A percentile compares a stretch with the other conserved stretches of the same genome.
These are phyloP conservation scores for Tortricodes alternella DNA, from an alignment of 2,888 invertebrate genomes.

Conservation along the genomic window DNA sequence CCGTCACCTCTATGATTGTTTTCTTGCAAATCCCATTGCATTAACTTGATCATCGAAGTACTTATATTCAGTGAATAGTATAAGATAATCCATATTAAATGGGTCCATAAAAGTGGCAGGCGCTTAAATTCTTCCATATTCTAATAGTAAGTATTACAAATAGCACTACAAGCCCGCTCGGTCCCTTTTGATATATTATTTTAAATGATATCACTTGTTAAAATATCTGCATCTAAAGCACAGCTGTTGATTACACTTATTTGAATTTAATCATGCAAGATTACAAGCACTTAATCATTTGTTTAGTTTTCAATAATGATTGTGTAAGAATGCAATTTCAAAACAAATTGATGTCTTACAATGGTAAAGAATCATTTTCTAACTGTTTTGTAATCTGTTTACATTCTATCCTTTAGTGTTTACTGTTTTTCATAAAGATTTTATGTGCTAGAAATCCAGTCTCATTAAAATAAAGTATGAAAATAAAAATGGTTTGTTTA, in stretches of 20 bases:
- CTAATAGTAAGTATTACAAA: too few relatives aligned
- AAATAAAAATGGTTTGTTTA: conserved; percentile 33
- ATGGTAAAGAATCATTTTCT: conserved; percentile 54
- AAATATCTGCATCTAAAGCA: conserved; percentile 47
- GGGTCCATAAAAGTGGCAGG: too few relatives aligned
- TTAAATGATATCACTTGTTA: conserved; percentile 55
- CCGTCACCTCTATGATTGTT: too few relatives aligned
- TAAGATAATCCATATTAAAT: too few relatives aligned
- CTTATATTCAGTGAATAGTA: too few relatives aligned
- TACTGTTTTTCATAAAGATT: conserved; percentile 73
- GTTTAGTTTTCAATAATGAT: conserved; percentile 6
- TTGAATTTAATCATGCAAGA: conserved; percentile 7
- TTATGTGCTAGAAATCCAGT: conserved; percentile 72
- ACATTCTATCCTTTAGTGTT: conserved; percentile 72
- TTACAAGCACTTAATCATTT: neutral
- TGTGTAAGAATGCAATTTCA: neutral
- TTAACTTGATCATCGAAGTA: too few relatives aligned
- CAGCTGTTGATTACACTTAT: conserved; percentile 42
- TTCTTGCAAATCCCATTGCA: too few relatives aligned
- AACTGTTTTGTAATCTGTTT: conserved; percentile 71
- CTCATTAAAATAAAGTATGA: conserved; percentile 52
- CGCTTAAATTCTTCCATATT: too few relatives aligned
- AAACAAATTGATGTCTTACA: neutral
- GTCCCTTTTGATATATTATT: too few relatives aligned
- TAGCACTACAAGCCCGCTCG: too few relatives aligned